phyloP scores from a whole-genome alignment of 2,113 vertebrate genomes.

The Turnix velox region DNA sequence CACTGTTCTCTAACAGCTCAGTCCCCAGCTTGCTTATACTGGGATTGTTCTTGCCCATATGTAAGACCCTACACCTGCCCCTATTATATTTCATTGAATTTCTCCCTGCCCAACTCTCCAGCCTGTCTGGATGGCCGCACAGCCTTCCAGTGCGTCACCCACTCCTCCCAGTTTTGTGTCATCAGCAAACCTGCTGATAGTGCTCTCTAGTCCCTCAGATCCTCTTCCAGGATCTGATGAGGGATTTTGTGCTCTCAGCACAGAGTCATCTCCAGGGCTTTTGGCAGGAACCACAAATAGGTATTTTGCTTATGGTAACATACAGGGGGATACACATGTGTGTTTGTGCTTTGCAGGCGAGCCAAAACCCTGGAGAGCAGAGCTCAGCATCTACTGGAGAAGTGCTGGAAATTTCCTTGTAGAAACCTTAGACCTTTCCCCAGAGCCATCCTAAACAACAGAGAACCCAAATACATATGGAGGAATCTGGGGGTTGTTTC shows the following conservation, averaged over 20 bases:
- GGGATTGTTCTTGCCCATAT: no score
- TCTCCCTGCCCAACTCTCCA: no score
- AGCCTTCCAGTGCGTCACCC: no score
- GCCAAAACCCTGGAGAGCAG: not conserved
- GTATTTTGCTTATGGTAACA: not conserved
- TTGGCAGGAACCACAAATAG: slow-evolving; percentile 2
- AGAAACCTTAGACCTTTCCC: not conserved
- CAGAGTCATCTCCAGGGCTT: slow-evolving; percentile 21
- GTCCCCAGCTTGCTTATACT: no score
- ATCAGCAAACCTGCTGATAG: no score
- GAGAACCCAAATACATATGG: rapidly evolving
- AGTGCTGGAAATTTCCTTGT: not conserved
- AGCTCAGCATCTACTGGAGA: not conserved
- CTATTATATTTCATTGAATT: no score
- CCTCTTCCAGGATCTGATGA: not conserved
- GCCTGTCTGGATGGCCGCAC: no score
- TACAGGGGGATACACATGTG: not conserved
- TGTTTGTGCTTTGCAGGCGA: not conserved
- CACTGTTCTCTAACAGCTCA: no score
- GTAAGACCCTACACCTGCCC: no score
- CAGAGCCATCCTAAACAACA: not conserved
- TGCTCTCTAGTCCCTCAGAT: no score
- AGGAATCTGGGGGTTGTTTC: rapidly evolving
- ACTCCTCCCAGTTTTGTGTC: no score
- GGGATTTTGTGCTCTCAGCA: slow-evolving; percentile 26